These are phyloP conservation scores for Orchesella flavescens DNA, from an alignment of 2,888 invertebrate genomes.

Conservation along the genomic window DNA sequence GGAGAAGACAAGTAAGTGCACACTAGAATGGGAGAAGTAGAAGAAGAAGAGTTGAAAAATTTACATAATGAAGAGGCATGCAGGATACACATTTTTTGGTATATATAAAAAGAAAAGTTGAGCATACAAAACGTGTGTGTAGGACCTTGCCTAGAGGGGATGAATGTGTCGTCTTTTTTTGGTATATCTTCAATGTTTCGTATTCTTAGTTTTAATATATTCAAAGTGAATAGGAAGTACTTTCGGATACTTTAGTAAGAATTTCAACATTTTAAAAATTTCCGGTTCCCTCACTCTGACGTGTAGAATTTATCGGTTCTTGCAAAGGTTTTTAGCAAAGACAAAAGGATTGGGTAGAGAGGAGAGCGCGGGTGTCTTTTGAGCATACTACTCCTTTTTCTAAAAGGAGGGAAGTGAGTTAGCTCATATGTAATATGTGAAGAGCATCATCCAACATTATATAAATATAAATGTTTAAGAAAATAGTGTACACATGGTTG, in stretches of 20 bases:
- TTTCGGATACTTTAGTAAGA: constrained; percentile 54
- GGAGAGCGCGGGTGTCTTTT: background rate
- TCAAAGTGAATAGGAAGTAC: constrained; percentile 54
- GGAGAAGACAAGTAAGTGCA: background rate
- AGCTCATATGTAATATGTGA: background rate
- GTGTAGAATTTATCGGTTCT: constrained; percentile 45
- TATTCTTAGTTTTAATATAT: constrained; percentile 34
- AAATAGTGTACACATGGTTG: constrained; percentile 31
- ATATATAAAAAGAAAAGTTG: background rate
- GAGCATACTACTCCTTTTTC: background rate
- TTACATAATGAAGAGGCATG: constrained; percentile 36
- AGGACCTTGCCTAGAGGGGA: constrained; percentile 8
- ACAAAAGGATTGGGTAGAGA: constrained; percentile 38
- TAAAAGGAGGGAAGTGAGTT: background rate
- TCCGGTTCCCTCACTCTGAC: constrained; percentile 56
- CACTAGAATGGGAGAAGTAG: too few species aligned
- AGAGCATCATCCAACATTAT: constrained; percentile 11
- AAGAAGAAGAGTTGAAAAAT: constrained; percentile 30
- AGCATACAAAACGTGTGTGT: constrained; percentile 3
- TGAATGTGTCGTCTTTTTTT: constrained; percentile 38
- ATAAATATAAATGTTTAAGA: background rate
- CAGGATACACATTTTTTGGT: constrained; percentile 26
- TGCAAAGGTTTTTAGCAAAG: constrained; percentile 52
- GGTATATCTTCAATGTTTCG: constrained; percentile 21
- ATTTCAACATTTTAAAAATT: constrained; percentile 57